Base-by-base conservation (phyloP, 2,888 invertebrate species). In the Polietes domitor region DNA sequence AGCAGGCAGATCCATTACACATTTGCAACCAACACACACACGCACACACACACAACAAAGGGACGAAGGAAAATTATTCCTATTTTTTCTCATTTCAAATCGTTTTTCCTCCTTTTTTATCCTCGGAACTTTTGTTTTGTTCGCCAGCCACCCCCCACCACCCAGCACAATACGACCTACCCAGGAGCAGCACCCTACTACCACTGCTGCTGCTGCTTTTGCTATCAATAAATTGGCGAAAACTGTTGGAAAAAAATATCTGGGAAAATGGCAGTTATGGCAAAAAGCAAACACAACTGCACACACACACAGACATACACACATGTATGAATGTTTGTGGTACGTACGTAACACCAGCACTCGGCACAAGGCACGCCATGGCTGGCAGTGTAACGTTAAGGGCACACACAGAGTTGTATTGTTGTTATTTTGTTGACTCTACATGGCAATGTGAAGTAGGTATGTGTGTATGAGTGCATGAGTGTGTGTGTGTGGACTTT, bases 321-420 rank as follows among this genome's bases (percentile, higher is more conserved):
- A 65, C 28, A 50, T 24, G 12, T 58, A 81, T 72, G 72, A 37
- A 81, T 77, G 73, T 28, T 17, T 61, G 75, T n/a, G n/a, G n/a
- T n/a, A n/a, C n/a, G n/a, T 53, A 71, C 58, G 74, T n/a, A 32
- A 68, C 26, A 72, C 15, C 53, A 26, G 55, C n/a, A n/a, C n/a
- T n/a, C n/a, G n/a, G n/a, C n/a, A n/a, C n/a, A n/a, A n/a, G n/a
- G n/a, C n/a, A n/a, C n/a, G n/a, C n/a, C n/a, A n/a, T n/a, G n/a
- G n/a, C n/a, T 53, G 21, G 17, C 37, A 21, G 7, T 61, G 17
- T 43, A 63, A 75, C 72, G 58, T 82, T 63, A 82, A 82, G 82
- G 82, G 72, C 78, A 72, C 70, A 75, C 78, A 72, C 70, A 75
- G 73, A 32, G 53, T 68, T 21, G 41, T 55, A 70, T 61, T 77